Base-by-base conservation (phyloP, 2,113 vertebrate species). In the Silurus asotus region DNA sequence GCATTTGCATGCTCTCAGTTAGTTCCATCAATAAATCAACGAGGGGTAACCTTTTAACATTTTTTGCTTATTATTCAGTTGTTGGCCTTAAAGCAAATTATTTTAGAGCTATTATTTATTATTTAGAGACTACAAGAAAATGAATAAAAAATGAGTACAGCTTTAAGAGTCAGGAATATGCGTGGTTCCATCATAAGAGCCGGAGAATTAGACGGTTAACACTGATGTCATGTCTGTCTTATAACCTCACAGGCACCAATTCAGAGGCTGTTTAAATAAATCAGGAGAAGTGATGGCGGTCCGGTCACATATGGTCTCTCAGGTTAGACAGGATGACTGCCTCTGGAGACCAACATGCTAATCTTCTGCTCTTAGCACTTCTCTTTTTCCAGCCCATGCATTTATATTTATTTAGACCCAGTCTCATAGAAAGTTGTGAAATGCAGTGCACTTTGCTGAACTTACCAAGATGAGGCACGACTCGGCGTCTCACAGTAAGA, bases 401-500 rank as follows among this genome's bases (percentile, higher is more conserved):
- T 45, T 37, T 55, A 28, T 45, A 79, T 59, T 58, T 78, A 78
- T 78, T 58, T 53, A 28, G 11, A 51, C 19, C 55, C 20, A 37
- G 49, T 6, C 25, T 78, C 25, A 58, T 28, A 28, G 51, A 13
- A 77, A 2, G 10, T 69, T 69, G 49, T 45, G 64, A 56, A 83
- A 55, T 13, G 10, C 65, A 23, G 0, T 20, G 13, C 48, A 51
- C 45, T 64, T 28, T 76, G 15, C 45, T 64, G 69, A 90, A 81
- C 96, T 91, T 91, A 99, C 98, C 96, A 13, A 95, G 95, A 28
- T 94, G 95, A 85, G 92, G 94, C 87, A 95, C 95, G 91, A 98
- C 95, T 94, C 98, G 97, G 94, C 98, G 96, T 90, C 97, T 96
- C 93, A 99, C 97, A 90, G 97, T 99, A 92, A 99, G 94, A 90